Conservation (phyloP, 2,113 vertebrate genomes). For the Cheirogaleus medius region DNA sequence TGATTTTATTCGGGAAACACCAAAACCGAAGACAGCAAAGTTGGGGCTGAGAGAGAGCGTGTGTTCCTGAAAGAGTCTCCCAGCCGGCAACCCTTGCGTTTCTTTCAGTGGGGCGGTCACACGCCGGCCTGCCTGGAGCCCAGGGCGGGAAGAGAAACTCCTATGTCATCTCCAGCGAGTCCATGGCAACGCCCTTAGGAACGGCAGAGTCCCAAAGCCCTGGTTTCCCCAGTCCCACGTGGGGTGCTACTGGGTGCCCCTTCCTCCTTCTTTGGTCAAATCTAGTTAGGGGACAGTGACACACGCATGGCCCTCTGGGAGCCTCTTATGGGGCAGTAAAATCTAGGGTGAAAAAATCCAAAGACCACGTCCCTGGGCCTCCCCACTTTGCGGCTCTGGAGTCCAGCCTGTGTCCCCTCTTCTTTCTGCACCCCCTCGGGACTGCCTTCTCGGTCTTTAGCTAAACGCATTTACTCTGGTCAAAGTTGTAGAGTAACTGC, state of each 20-base stretch:
- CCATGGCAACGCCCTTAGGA: neutral
- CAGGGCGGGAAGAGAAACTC: neutral
- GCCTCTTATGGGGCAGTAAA: neutral
- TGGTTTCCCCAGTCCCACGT: neutral
- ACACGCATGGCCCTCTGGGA: neutral
- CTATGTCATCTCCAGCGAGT: neutral
- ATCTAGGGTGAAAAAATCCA: neutral
- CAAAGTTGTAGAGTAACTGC: neutral
- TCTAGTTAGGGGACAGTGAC: neutral
- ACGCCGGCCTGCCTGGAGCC: neutral
- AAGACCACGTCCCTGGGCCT: accelerated
- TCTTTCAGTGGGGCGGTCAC: too few species aligned
- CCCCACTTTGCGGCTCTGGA: accelerated
- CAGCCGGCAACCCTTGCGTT: neutral
- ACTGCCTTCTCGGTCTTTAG: neutral
- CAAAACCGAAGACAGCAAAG: neutral
- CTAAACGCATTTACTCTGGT: neutral
- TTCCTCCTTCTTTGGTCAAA: neutral
- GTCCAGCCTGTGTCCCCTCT: accelerated
- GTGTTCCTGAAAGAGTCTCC: neutral
- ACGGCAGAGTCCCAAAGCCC: neutral
- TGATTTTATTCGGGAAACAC: neutral
- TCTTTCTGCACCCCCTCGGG: neutral
- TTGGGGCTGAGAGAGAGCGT: neutral
- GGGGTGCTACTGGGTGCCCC: accelerated